Evolutionary conservation across 2,113 vertebrate species (phyloP).

Genomic region (Mus spicilegus): DNA sequence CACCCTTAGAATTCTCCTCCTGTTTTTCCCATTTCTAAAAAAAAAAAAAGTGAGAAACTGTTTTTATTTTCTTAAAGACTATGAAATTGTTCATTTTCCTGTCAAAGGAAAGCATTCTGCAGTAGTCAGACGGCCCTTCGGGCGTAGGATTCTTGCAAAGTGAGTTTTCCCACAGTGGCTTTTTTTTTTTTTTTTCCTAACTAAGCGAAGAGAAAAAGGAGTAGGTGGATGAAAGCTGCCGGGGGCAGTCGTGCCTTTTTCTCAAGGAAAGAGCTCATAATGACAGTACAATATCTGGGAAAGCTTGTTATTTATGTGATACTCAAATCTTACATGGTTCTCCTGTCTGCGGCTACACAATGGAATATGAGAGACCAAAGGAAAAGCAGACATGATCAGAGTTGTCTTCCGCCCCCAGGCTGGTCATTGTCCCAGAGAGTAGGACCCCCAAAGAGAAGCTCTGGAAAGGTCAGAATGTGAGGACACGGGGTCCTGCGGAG

Average conservation of each 20-base stretch:
- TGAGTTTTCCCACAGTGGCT: not conserved
- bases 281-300: slow-evolving; percentile 2
- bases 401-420: not conserved
- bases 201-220: slow-evolving; percentile 6
- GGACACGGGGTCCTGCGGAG: not conserved
- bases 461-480: not conserved
- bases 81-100: slow-evolving; percentile 61
- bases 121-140: slow-evolving; percentile 52
- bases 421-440: not conserved
- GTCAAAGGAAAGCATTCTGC: slow-evolving; percentile 17
- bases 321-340: not conserved
- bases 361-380: slow-evolving; percentile 3
- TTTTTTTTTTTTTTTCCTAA: slow-evolving; percentile 37
- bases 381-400: not conserved
- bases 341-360: not conserved
- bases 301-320: slow-evolving; percentile 19
- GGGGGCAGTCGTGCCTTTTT: not conserved
- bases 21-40: slow-evolving; percentile 46
- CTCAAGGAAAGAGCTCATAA: slow-evolving; percentile 4
- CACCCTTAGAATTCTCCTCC: slow-evolving; percentile 5
- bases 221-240: not conserved
- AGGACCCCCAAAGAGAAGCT: not conserved
- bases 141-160: not conserved
- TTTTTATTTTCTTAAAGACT: slow-evolving; percentile 47
- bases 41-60: slow-evolving; percentile 37